Percentiles rank a stretch among this genome's conserved stretches.
phyloP scores from a whole-genome alignment of 2,888 invertebrate species.

The Rotaria magnacalcarata region DNA sequence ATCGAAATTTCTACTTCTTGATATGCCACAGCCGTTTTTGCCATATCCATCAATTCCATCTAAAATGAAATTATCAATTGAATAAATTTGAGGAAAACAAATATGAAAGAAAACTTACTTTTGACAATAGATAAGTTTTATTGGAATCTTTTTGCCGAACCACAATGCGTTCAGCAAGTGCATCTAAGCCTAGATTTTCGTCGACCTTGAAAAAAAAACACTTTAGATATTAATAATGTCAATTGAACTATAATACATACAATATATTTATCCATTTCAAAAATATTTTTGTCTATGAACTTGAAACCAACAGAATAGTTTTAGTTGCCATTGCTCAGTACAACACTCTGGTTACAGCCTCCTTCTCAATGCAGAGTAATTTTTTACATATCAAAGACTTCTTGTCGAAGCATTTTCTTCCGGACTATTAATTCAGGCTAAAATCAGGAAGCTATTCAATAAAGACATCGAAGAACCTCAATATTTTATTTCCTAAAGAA shows the following conservation, averaged over 20 bases:
- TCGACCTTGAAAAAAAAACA: neutral
- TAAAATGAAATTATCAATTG: neutral
- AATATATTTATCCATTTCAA: neutral
- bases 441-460: no score
- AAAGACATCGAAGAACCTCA: no score
- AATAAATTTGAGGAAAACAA: no score
- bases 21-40: neutral
- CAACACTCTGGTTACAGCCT: neutral
- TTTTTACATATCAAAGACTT: neutral
- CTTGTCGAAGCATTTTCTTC: neutral
- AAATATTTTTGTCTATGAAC: neutral
- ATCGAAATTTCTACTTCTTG: neutral
- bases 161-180: neutral
- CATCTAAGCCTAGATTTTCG: neutral
- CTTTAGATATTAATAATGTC: neutral
- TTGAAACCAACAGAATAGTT: neutral
- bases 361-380: neutral
- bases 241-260: neutral
- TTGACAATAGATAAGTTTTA: neutral
- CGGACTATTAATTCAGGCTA: neutral
- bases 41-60: slow-evolving; percentile 15
- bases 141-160: neutral
- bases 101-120: neutral
- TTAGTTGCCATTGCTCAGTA: neutral
- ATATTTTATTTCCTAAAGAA: no score